A percentile compares a stretch with the other conserved stretches of the same genome.
phyloP scores from a whole-genome alignment of 2,797 vertebrate genomes.

The Pipistrellus pipistrellus region DNA sequence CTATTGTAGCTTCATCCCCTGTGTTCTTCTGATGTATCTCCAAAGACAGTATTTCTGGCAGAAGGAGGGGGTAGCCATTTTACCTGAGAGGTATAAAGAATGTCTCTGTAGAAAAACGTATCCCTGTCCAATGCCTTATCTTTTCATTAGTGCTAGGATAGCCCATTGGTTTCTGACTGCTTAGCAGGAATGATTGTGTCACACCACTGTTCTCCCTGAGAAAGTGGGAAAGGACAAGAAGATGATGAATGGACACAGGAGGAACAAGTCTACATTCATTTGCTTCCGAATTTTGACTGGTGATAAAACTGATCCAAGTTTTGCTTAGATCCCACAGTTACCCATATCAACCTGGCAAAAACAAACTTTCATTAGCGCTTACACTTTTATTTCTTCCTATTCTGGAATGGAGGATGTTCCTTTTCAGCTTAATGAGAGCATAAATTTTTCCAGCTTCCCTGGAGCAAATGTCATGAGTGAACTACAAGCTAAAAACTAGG shows the following conservation, averaged over 20 bases:
- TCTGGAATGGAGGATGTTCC: not conserved
- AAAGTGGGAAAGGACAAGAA: not conserved
- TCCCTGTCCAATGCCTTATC: not conserved
- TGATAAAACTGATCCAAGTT: not conserved
- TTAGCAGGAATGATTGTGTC: not conserved
- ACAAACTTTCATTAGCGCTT: not conserved
- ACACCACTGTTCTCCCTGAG: not conserved
- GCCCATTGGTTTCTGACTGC: not conserved
- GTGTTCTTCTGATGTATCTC: not conserved
- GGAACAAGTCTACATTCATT: not conserved
- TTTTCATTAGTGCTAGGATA: not conserved
- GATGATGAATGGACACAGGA: not conserved
- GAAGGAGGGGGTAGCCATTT: not conserved
- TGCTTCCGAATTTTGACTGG: not conserved
- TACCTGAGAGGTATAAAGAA: not conserved
- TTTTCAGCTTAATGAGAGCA: not conserved
- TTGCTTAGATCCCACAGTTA: not conserved
- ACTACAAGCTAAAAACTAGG: conserved; percentile 15
- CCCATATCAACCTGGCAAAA: not conserved
- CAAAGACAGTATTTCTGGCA: not conserved
- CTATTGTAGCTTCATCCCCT: not conserved
- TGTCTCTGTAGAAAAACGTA: not conserved
- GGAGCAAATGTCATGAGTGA: conserved; percentile 41
- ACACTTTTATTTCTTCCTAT: not conserved
- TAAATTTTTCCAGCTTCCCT: not conserved